These are phyloP conservation scores for Falcunculus frontatus DNA, from an alignment of 2,113 vertebrate genomes.

Conservation along the genomic window DNA sequence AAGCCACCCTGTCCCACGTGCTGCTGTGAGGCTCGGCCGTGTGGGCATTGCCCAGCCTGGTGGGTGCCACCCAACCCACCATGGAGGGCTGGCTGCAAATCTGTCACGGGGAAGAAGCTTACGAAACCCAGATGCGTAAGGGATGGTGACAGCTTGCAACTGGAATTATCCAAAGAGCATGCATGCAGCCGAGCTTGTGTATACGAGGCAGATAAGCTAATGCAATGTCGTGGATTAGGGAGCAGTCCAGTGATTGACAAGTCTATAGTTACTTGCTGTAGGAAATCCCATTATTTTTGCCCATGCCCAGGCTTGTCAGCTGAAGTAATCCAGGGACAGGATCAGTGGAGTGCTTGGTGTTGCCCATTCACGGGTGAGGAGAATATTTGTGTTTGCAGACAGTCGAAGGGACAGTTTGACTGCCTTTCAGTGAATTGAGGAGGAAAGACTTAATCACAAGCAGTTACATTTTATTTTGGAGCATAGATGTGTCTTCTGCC, in stretches of 20 bases:
- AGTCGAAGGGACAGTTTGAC: neutral
- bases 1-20: rapidly evolving
- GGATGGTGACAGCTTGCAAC: neutral
- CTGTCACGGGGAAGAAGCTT: neutral
- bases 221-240: neutral
- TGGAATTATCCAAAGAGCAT: neutral
- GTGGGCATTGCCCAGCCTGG: rapidly evolving
- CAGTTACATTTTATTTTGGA: neutral
- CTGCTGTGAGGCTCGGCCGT: rapidly evolving
- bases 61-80: rapidly evolving
- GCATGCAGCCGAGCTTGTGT: neutral
- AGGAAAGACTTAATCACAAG: neutral
- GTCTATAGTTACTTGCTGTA: neutral
- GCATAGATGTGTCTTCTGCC: neutral
- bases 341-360: neutral
- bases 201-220: neutral
- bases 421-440: neutral
- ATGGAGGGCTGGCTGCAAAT: neutral
- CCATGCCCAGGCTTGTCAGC: neutral
- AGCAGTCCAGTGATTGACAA: neutral
- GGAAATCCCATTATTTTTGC: neutral
- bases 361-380: neutral
- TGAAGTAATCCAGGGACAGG: neutral
- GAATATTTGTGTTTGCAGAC: neutral
- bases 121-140: neutral